phyloP scores from a whole-genome alignment of 2,113 vertebrate species.

The Monarcha castaneiventris region DNA sequence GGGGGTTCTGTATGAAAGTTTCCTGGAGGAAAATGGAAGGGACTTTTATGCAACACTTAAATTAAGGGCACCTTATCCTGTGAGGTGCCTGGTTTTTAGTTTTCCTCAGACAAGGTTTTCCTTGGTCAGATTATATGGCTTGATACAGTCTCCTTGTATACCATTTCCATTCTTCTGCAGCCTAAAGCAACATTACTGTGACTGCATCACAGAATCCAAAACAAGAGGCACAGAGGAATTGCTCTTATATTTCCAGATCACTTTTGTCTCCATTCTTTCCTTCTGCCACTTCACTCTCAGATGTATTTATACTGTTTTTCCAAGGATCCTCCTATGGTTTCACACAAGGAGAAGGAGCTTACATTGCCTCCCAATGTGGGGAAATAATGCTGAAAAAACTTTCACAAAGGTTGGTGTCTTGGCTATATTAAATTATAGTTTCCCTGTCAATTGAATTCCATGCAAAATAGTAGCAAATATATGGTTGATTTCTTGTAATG shows the following conservation, averaged over 20 bases:
- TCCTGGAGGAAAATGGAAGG: background rate
- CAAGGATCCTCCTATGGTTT: background rate
- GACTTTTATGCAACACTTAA: background rate
- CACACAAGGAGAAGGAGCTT: background rate
- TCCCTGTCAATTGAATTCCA: background rate
- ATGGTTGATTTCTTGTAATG: background rate
- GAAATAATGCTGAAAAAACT: background rate
- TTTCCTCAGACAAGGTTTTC: background rate
- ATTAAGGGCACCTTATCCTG: background rate
- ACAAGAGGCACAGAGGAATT: background rate
- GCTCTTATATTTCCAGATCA: background rate
- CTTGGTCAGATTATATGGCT: background rate
- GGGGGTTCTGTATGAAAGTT: background rate
- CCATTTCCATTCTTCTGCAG: background rate
- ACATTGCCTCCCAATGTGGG: background rate
- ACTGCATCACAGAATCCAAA: background rate
- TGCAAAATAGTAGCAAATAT: background rate
- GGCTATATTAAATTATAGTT: background rate
- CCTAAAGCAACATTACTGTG: rapidly evolving
- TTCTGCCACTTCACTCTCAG: background rate
- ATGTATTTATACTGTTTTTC: background rate
- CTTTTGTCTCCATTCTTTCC: background rate
- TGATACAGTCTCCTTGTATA: background rate
- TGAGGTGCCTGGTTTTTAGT: background rate
- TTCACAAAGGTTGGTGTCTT: background rate